Percentiles rank a stretch among this genome's conserved stretches.
Evolutionary conservation across 2,113 vertebrate genomes (phyloP).

Genomic region (Brachirus orientalis): DNA sequence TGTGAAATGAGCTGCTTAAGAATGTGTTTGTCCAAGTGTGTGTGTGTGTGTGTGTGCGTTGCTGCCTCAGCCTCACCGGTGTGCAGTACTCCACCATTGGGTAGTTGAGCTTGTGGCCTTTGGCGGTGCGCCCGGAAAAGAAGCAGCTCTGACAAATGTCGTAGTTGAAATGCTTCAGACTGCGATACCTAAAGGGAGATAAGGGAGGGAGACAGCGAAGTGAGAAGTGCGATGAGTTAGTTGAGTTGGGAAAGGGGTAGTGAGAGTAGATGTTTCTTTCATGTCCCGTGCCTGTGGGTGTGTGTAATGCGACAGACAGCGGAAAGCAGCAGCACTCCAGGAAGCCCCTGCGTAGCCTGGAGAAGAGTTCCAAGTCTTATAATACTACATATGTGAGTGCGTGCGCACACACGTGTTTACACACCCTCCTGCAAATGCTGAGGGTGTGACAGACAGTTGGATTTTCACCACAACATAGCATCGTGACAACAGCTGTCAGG

Average conservation of each 20-base stretch:
- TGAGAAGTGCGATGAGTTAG: constrained; percentile 16
- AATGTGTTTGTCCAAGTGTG: background rate
- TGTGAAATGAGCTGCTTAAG: constrained; percentile 31
- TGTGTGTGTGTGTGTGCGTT: constrained; percentile 26
- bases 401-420: background rate
- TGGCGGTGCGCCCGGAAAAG: constrained; percentile 97
- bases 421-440: constrained; percentile 7
- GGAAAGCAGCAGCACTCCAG: background rate
- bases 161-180: constrained; percentile 98
- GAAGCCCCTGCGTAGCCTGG: background rate
- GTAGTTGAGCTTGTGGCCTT: constrained; percentile 97
- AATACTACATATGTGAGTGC: background rate
- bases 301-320: constrained; percentile 1
- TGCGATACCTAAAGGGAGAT: constrained; percentile 88
- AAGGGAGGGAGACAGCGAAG: constrained; percentile 8
- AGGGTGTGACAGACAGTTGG: constrained; percentile 43
- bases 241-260: background rate
- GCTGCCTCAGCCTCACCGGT: constrained; percentile 86
- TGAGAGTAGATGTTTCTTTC: constrained; percentile 14
- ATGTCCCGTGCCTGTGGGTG: constrained; percentile 11
- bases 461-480: constrained; percentile 51
- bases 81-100: constrained; percentile 99
- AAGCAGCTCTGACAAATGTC: constrained; percentile 99
- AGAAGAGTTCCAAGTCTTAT: background rate
- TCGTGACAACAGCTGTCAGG: constrained; percentile 37